Conservation (phyloP, 2,888 invertebrate species). For the Drosophila rubida region DNA sequence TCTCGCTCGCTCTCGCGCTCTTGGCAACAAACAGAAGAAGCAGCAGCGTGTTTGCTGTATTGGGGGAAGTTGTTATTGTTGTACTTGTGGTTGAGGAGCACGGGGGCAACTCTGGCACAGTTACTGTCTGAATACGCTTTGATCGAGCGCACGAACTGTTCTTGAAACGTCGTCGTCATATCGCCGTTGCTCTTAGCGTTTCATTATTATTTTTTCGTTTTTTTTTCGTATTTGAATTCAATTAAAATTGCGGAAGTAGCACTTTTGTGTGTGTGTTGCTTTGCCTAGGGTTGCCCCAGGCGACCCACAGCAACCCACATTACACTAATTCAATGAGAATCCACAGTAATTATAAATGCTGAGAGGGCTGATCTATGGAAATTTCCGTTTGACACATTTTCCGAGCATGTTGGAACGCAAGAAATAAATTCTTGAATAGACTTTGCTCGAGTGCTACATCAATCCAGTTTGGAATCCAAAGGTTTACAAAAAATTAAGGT, state of each 20-base stretch:
- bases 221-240: conserved; percentile 47
- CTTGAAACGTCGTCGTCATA: conserved; percentile 66
- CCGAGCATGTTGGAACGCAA: neutral
- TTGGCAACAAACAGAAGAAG: conserved; percentile 54
- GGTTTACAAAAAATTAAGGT: neutral
- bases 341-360: conserved; percentile 38
- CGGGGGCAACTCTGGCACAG: conserved; percentile 52
- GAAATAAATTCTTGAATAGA: conserved; percentile 4
- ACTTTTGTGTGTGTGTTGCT: conserved; percentile 20
- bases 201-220: conserved; percentile 17
- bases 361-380: conserved; percentile 26
- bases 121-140: conserved; percentile 32
- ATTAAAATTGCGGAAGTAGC: conserved; percentile 70
- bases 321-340: conserved; percentile 37
- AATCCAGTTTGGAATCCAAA: neutral
- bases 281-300: conserved; percentile 33
- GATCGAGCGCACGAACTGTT: conserved; percentile 52
- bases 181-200: conserved; percentile 19
- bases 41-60: conserved; percentile 30
- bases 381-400: conserved; percentile 41
- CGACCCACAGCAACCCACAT: conserved; percentile 2
- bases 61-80: neutral
- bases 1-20: neutral
- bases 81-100: neutral
- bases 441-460: neutral